These are phyloP conservation scores for Recurvirostra avosetta DNA, from an alignment of 2,113 vertebrate species.

Conservation along the genomic window DNA sequence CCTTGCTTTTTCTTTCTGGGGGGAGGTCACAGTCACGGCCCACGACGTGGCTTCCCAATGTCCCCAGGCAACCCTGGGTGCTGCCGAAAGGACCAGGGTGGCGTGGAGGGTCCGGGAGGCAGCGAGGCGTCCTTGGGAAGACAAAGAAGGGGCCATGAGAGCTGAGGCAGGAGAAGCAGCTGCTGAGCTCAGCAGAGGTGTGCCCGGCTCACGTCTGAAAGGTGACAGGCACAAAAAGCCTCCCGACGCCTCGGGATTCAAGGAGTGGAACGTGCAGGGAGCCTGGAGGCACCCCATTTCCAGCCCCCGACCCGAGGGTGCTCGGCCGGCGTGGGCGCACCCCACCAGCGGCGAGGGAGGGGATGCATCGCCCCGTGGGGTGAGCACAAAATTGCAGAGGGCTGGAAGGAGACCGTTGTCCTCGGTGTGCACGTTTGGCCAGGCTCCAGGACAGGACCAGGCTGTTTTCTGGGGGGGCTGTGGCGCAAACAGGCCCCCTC, in stretches of 20 bases:
- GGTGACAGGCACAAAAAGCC: neutral
- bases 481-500: neutral
- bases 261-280: neutral
- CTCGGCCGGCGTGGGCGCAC: neutral
- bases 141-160: neutral
- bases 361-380: accelerated
- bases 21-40: neutral
- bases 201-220: neutral
- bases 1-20: too few species aligned
- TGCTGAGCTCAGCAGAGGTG: slow-evolving; percentile 37
- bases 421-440: accelerated
- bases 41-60: accelerated
- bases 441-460: neutral
- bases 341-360: neutral
- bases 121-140: neutral
- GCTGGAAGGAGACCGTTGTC: accelerated
- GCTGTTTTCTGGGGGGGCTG: neutral
- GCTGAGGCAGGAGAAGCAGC: neutral
- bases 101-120: neutral
- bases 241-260: neutral
- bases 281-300: accelerated
- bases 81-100: neutral
- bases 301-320: accelerated
- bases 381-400: neutral
- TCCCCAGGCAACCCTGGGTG: neutral